A percentile compares a stretch with the other conserved stretches of the same genome.
These are phyloP conservation scores for Ptilorrhoa leucosticta DNA, from an alignment of 2,113 vertebrate species.

Conservation along the genomic window DNA sequence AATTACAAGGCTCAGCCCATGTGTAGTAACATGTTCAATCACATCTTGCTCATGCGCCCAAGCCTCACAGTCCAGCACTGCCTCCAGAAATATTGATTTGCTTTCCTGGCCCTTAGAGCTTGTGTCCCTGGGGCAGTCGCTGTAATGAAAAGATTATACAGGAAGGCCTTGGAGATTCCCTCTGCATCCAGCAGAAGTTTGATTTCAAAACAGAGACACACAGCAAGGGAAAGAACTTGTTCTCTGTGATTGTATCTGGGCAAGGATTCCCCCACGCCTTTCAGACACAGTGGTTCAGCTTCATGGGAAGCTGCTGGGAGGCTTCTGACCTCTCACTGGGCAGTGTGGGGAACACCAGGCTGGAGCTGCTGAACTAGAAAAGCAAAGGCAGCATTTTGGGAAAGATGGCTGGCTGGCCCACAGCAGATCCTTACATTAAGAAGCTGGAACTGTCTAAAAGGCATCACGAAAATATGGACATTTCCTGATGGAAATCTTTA, in stretches of 20 bases:
- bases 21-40: not conserved
- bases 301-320: not conserved
- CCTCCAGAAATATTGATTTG: not conserved
- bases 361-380: not conserved
- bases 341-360: not conserved
- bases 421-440: not conserved
- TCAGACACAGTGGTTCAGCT: not conserved
- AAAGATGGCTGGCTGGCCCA: not conserved
- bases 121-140: not conserved
- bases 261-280: not conserved
- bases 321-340: not conserved
- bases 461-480: not conserved
- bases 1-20: not conserved
- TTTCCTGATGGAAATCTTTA: not conserved
- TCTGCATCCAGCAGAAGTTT: rapidly evolving
- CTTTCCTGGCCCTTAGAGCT: not conserved
- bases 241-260: not conserved
- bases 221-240: not conserved
- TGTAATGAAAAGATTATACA: not conserved
- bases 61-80: not conserved
- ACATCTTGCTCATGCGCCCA: not conserved
- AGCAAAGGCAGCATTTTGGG: not conserved
- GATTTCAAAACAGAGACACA: not conserved
- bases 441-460: not conserved
- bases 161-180: not conserved